Conservation (phyloP, 2,888 invertebrate genomes). For the Phymatocera aterrima region DNA sequence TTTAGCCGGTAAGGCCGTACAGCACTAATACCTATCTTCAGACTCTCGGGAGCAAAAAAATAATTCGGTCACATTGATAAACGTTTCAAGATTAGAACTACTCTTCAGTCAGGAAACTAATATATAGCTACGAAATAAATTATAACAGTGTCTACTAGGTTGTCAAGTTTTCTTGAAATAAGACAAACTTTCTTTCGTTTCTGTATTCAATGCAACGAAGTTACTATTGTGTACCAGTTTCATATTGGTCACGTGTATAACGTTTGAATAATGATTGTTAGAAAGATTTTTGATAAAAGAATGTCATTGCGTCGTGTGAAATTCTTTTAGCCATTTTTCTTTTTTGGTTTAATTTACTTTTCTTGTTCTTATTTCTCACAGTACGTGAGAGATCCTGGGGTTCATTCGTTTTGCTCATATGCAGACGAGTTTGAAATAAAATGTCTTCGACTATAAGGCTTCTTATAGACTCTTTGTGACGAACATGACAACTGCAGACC, state of each 20-base stretch:
- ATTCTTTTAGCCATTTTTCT: neutral
- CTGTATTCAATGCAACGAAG: neutral
- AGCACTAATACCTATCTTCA: neutral
- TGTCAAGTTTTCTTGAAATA: neutral
- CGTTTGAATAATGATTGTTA: neutral
- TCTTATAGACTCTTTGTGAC: constrained; percentile 17
- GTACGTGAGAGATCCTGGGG: constrained; percentile 4
- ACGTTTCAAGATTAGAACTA: constrained; percentile 6
- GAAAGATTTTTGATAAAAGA: neutral
- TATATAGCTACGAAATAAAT: neutral
- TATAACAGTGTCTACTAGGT: neutral
- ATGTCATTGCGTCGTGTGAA: neutral
- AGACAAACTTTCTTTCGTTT: neutral
- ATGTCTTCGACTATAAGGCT: constrained; percentile 34
- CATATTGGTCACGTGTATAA: too few relatives aligned
- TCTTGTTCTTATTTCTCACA: neutral
- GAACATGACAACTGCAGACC: constrained; percentile 38
- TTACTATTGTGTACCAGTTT: neutral
- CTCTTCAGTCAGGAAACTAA: too few relatives aligned
- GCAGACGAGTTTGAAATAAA: neutral
- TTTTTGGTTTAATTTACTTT: too few relatives aligned
- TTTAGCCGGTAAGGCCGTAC: too few relatives aligned
- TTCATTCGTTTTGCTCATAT: constrained; percentile 8
- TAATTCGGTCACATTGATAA: neutral
- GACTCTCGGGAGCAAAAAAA: neutral